phyloP scores from a whole-genome alignment of 23 tunicate species.

The Diplosoma virens region DNA sequence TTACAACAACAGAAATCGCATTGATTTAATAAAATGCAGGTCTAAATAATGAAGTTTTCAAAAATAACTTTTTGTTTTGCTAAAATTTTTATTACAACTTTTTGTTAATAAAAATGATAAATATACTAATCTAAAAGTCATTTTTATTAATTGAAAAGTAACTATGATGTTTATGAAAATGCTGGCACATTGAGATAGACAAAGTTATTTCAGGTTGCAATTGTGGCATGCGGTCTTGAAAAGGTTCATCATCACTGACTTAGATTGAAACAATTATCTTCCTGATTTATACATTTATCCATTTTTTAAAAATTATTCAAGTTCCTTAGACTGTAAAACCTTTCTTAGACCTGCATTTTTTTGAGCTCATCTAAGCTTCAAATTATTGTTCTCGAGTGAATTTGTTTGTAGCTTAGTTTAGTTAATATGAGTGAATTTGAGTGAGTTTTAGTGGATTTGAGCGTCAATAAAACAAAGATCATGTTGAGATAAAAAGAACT shows the following conservation, averaged over 20 bases:
- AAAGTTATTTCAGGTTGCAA: constrained; percentile 1
- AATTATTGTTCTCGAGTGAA: too few relatives aligned
- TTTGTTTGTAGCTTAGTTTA: too few relatives aligned
- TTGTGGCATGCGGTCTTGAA: constrained; percentile 13
- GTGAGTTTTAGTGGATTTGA: too few relatives aligned
- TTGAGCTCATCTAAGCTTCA: too few relatives aligned
- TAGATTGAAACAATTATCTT: background rate
- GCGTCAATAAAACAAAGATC: too few relatives aligned
- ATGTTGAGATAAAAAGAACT: too few relatives aligned
- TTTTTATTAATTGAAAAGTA: background rate
- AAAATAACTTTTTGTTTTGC: background rate
- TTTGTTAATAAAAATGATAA: background rate
- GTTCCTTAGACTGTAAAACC: too few relatives aligned
- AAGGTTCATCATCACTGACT: constrained; percentile 7
- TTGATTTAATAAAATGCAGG: background rate
- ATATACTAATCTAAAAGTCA: background rate
- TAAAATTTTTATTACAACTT: background rate
- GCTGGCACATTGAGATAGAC: background rate
- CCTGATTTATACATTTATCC: too few relatives aligned
- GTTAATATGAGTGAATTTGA: too few relatives aligned
- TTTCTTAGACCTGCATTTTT: too few relatives aligned
- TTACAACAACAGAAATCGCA: background rate
- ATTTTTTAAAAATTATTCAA: too few relatives aligned
- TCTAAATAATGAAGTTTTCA: background rate
- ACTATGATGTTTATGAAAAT: background rate